Conservation (phyloP, 2,113 vertebrate genomes). For the Jaculus jaculus region DNA sequence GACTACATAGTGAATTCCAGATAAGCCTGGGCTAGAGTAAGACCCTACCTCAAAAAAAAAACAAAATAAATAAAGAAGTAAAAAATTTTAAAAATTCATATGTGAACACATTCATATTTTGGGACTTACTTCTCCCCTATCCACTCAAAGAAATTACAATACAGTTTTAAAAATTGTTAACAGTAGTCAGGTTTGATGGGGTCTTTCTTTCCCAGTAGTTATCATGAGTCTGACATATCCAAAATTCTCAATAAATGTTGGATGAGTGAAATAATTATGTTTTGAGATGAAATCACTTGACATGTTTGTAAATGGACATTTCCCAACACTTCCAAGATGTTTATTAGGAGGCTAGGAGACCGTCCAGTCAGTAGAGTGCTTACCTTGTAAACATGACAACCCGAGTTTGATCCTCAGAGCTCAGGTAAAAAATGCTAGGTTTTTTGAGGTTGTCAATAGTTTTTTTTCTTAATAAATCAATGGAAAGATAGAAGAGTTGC, state of each 20-base stretch:
- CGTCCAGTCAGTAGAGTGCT: not conserved
- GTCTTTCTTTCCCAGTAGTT: not conserved
- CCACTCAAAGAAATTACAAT: constrained; percentile 32
- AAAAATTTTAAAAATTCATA: not conserved
- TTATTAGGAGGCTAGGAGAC: not conserved
- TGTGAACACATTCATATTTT: not conserved
- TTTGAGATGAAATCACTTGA: not conserved
- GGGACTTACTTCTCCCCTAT: not conserved
- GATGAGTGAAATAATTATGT: constrained; percentile 12
- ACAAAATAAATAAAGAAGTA: too few species aligned
- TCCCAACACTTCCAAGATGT: constrained; percentile 6
- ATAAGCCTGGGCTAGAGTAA: too few species aligned
- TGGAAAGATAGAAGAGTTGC: too few species aligned
- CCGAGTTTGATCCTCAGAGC: not conserved
- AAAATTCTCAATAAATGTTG: constrained; percentile 4
- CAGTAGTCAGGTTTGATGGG: not conserved
- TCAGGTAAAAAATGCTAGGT: not conserved
- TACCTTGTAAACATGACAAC: not conserved
- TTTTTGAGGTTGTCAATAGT: too few species aligned
- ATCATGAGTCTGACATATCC: not conserved
- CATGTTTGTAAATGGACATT: not conserved
- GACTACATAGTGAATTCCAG: too few species aligned
- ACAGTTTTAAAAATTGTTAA: not conserved
- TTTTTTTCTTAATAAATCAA: too few species aligned
- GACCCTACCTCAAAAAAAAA: too few species aligned